These are phyloP conservation scores for Rousettus madagascariensis DNA, from an alignment of 2,797 vertebrate species.

Conservation along the genomic window DNA sequence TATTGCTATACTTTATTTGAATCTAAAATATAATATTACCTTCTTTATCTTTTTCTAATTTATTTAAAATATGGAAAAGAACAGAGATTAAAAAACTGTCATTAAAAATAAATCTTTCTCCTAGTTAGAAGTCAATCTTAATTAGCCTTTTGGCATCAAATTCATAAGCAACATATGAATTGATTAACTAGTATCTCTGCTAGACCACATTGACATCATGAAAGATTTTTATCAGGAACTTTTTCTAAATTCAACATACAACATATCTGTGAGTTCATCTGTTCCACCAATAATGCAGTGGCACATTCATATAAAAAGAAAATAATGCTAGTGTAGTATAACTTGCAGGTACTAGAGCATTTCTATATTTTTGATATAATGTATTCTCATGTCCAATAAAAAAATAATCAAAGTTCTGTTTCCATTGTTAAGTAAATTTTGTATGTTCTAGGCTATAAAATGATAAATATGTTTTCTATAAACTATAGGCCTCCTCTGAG, in stretches of 20 bases:
- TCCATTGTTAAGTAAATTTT: not conserved
- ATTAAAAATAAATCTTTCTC: conserved; percentile 24
- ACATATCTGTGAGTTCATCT: not conserved
- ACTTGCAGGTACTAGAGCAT: not conserved
- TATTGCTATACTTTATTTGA: not conserved
- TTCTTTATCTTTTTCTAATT: not conserved
- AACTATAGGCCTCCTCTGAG: not conserved
- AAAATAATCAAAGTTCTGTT: not conserved
- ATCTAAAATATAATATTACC: not conserved
- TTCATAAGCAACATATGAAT: not conserved
- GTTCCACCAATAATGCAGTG: not conserved
- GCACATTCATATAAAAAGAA: not conserved
- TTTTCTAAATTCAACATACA: not conserved
- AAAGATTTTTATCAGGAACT: not conserved
- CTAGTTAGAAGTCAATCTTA: not conserved
- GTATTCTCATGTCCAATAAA: not conserved
- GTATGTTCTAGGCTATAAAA: not conserved
- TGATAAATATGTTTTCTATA: not conserved
- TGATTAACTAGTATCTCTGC: not conserved
- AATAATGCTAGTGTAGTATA: not conserved
- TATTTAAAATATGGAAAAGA: not conserved
- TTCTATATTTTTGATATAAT: not conserved
- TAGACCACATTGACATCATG: not conserved
- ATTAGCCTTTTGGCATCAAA: conserved; percentile 10
- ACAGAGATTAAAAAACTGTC: not conserved